Evolutionary conservation across 2,797 vertebrate genomes (phyloP).

Genomic region (Pyrocephalus nanus): DNA sequence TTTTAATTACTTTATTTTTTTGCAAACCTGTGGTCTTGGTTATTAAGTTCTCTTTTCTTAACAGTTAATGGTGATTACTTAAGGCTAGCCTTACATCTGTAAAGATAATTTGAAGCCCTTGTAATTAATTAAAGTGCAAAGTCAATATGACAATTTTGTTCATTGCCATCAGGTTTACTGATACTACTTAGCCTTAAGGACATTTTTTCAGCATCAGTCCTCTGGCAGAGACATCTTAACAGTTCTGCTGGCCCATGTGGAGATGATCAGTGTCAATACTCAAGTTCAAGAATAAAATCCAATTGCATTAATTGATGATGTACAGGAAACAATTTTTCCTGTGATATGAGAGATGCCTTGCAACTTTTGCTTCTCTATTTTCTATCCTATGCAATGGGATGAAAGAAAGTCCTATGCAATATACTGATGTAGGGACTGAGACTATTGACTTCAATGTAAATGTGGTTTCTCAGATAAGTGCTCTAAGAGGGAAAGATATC

Average conservation of each 20-base stretch:
- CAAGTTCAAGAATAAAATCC: background rate
- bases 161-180: background rate
- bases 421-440: background rate
- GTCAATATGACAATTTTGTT: background rate
- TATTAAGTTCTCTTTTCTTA: background rate
- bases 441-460: background rate
- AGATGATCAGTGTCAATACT: background rate
- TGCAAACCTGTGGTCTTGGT: background rate
- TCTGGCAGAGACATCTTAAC: background rate
- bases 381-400: background rate
- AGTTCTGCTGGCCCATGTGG: background rate
- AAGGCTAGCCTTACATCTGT: background rate
- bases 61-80: background rate
- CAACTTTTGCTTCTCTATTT: background rate
- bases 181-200: background rate
- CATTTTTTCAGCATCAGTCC: background rate
- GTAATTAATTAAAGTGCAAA: conserved; percentile 7
- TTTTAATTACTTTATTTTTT: background rate
- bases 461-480: background rate
- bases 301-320: background rate
- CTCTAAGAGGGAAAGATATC: background rate
- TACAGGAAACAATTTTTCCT: background rate
- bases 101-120: background rate
- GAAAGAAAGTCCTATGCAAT: background rate
- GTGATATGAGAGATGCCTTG: background rate